A percentile compares a stretch with the other conserved stretches of the same genome.
Conservation (phyloP, 2,888 invertebrate species). For the Laothoe populi region DNA sequence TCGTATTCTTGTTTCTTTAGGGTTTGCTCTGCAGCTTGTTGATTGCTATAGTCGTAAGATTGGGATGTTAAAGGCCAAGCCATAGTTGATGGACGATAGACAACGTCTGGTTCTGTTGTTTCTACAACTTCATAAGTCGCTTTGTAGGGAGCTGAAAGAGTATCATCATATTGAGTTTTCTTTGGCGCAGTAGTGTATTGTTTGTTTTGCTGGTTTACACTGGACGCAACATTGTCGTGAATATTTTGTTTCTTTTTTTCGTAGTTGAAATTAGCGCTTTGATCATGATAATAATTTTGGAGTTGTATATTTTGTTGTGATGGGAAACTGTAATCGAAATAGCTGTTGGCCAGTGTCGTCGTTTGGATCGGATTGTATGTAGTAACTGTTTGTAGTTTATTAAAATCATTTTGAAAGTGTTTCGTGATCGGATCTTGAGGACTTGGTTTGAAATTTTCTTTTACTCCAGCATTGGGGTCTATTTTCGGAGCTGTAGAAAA, state of each 20-base stretch:
- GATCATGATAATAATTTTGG: constrained; percentile 60
- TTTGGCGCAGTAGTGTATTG: constrained; percentile 61
- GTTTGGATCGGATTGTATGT: constrained; percentile 72
- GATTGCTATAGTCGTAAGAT: constrained; percentile 54
- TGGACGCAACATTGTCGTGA: constrained; percentile 67
- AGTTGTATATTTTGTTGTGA: constrained; percentile 66
- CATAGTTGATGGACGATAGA: constrained; percentile 63
- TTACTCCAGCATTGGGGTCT: constrained; percentile 66
- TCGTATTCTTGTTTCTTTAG: constrained; percentile 57
- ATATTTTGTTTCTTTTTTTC: constrained; percentile 66
- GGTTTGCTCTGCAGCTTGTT: constrained; percentile 59
- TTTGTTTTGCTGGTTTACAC: constrained; percentile 66
- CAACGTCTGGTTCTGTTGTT: constrained; percentile 62
- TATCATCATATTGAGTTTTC: constrained; percentile 49
- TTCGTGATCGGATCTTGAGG: constrained; percentile 77
- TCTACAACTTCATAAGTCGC: constrained; percentile 79
- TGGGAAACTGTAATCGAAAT: constrained; percentile 61
- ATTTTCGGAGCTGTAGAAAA: constrained; percentile 63
- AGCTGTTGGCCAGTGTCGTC: constrained; percentile 60
- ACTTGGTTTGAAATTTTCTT: constrained; percentile 72
- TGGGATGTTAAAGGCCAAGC: constrained; percentile 69
- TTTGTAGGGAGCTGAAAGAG: constrained; percentile 49
- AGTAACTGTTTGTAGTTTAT: constrained; percentile 59
- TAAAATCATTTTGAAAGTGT: constrained; percentile 59
- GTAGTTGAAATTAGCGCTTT: constrained; percentile 54